Conservation (phyloP, 1,140 invertebrate genomes). For the Caenorhabditis remanei region DNA sequence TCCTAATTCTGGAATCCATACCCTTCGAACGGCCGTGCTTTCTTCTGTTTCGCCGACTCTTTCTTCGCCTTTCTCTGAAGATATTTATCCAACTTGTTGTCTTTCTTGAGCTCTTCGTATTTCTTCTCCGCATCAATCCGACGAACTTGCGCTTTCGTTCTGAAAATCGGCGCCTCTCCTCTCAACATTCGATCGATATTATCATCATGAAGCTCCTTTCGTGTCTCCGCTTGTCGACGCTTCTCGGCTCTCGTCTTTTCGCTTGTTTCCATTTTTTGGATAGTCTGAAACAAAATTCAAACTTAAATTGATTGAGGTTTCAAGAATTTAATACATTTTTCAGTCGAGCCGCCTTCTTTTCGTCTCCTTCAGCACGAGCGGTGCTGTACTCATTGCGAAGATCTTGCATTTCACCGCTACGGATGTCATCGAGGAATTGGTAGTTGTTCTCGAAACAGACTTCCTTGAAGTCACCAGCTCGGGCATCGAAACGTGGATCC, state of each 20-base stretch:
- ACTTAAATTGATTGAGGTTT: not conserved
- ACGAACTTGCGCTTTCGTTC: conserved; percentile 55
- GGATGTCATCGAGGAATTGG: conserved; percentile 57
- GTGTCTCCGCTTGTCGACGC: conserved; percentile 34
- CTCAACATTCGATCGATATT: conserved; percentile 60
- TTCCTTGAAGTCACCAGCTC: conserved; percentile 59
- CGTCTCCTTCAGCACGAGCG: conserved; percentile 5
- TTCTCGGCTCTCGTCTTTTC: conserved; percentile 45
- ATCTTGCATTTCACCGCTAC: conserved; percentile 43
- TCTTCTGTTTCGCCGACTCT: conserved; percentile 55
- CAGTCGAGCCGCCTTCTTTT: not conserved
- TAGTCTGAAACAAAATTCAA: conserved; percentile 13
- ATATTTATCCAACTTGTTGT: conserved; percentile 59
- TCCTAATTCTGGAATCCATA: conserved; percentile 19
- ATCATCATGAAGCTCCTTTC: conserved; percentile 56
- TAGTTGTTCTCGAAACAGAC: conserved; percentile 60
- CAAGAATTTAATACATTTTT: conserved; percentile 2
- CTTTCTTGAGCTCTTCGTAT: conserved; percentile 59
- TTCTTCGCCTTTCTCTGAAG: conserved; percentile 59
- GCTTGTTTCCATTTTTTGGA: conserved; percentile 48
- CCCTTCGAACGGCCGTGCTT: conserved; percentile 35
- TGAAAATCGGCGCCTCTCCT: conserved; percentile 50
- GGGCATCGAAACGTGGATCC: conserved; percentile 63
- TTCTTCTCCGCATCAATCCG: conserved; percentile 60
- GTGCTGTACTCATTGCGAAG: conserved; percentile 19